Conservation (phyloP, 2,888 invertebrate species). For the Oscheius sp. region DNA sequence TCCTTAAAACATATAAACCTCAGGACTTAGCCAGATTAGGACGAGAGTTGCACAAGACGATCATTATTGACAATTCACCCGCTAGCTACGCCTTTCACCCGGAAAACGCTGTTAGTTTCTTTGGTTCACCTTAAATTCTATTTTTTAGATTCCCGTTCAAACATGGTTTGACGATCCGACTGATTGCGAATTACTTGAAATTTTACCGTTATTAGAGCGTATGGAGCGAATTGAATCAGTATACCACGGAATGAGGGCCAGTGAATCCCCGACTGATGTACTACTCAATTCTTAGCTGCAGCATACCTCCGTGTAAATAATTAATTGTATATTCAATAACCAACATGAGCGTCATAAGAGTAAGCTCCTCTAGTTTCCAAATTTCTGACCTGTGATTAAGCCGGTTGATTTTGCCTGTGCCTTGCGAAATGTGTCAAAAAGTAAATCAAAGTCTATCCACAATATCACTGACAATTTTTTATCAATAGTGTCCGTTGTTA, state of each 20-base stretch:
- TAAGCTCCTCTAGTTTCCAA: neutral
- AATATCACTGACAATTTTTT: too few relatives aligned
- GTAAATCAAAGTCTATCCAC: neutral
- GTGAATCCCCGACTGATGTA: constrained; percentile 10
- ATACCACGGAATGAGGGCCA: constrained; percentile 6
- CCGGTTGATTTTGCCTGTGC: constrained; percentile 21
- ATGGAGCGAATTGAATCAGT: constrained; percentile 81
- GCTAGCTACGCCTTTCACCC: constrained; percentile 99
- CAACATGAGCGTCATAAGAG: neutral
- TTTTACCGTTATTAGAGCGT: constrained; percentile 97
- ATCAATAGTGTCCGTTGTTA: too few relatives aligned
- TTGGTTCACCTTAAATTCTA: neutral
- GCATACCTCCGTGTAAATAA: constrained; percentile 6
- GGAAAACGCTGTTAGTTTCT: constrained; percentile 90
- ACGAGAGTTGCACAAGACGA: constrained; percentile 91
- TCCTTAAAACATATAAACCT: neutral
- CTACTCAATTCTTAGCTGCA: constrained; percentile 3
- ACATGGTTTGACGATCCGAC: constrained; percentile 99
- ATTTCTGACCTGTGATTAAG: constrained; percentile 23
- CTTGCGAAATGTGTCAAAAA: constrained; percentile 24
- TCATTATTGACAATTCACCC: constrained; percentile 99
- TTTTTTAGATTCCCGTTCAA: constrained; percentile 85
- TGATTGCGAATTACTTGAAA: constrained; percentile 93
- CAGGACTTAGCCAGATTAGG: constrained; percentile 94
- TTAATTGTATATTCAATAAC: constrained; percentile 3